Evolutionary conservation across 2,888 invertebrate genomes (phyloP), one percentile per base, ranked within the genome.

Genomic region (Phortica magna): DNA sequence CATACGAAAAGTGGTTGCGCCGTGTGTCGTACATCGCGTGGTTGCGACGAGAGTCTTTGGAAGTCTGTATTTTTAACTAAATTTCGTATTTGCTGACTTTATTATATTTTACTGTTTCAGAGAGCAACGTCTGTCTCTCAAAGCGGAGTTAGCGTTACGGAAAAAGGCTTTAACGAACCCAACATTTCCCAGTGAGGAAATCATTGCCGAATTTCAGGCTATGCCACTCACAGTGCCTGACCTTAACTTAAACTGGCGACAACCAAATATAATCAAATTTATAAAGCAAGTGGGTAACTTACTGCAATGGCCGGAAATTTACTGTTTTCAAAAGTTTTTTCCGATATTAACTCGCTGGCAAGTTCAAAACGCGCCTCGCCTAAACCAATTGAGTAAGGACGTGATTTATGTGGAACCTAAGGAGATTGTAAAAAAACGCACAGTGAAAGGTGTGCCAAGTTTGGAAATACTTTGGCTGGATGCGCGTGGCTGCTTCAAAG

Each of bases 271-370:
- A 68, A 92, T 94, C 12, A 94, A 94, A 87, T 96, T 96, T 92
- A 92, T 95, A 84, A 94, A 94, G 91, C 93, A 96, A 81, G 94
- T 96, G 91, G 93, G 93, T 0, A 93, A 92, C 77, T 94, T 95
- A 83, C 90, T 97, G 73, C 94, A 94, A 80, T 97, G 97, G 97
- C 93, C 95, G 2, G 94, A 95, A 86, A 93, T 94, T 43, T 96
- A 97, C 89, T 94, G 95, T 57, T 95, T 96, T 80, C 95, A 95
- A 84, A 97, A 96, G 90, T 94, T 96, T 82, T 92, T 96, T 76
- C 96, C 96, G 0, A 89, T 97, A 64, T 89, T 95, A 31, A 96
- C 96, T 0, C 94, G 96, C 82, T 96, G 96, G 96, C 96, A 96
- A 87, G 94, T 91, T 83, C 84, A 85, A 7, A 83, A 85, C 78